Evolutionary conservation across 2,113 vertebrate species (phyloP), one percentile per base, ranked within the genome.

Genomic region (Lepus americanus): DNA sequence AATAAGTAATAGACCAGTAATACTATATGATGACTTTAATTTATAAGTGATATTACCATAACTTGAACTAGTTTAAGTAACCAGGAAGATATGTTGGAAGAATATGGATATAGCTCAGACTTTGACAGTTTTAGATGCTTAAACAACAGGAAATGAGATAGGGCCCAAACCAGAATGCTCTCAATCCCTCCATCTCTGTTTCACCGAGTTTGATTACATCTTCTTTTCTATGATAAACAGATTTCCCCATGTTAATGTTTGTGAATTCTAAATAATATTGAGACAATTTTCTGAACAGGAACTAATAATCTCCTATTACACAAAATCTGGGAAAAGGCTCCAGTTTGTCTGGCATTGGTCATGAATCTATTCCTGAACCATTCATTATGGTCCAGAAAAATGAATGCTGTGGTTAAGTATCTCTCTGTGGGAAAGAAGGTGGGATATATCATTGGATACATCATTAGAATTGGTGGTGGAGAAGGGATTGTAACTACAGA

Each of bases 211-310:
- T 55, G 44, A 67, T 53, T 64, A 27, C 3, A n/a, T 49, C 25
- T 85, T 86, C 55, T 36, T 14, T 80, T 80, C 29, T 66, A 12
- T 81, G 17, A 0, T 44, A 63, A 53, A 72, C 17, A 73, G 16
- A 70, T 1, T 51, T 73, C 55, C 49, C 36, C 67, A 12, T 72
- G 9, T 19, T 86, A 76, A 77, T 82, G 88, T 70, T 1, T 20
- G 25, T 19, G 7, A 69, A 82, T 86, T 22, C 19, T 76, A 29
- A 39, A 39, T 39, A 39, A 39, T 39, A 39, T 39, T 39, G 27
- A 64, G n/a, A 64, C 9, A 90, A 39, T 64, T 95, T 96, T 93
- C 74, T 91, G 33, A 88, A 86, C 29, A 74, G 10, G 27, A 89
- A 66, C 8, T n/a, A 0, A 14, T 44, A 67, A 59, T 16, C 3